phyloP scores from a whole-genome alignment of 2,797 vertebrate species.

The Limosa lapponica region DNA sequence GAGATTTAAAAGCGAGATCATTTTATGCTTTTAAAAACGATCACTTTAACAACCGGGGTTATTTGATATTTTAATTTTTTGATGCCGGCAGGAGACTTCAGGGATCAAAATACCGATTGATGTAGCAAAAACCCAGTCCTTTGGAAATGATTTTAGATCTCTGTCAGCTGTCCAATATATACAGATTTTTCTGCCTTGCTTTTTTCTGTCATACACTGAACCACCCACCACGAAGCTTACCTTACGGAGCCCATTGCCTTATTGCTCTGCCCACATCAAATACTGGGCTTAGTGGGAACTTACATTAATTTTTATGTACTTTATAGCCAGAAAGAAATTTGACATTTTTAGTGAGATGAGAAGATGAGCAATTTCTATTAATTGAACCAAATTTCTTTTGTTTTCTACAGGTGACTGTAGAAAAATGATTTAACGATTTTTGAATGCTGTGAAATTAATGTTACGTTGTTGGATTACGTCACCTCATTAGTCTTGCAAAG shows the following conservation, averaged over 20 bases:
- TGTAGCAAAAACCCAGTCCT: background rate
- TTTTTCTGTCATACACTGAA: background rate
- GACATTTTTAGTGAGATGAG: background rate
- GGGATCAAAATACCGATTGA: background rate
- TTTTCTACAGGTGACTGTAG: background rate
- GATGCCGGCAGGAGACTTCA: background rate
- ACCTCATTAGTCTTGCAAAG: background rate
- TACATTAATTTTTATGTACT: background rate
- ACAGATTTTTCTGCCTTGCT: background rate
- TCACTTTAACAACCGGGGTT: background rate
- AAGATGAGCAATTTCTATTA: background rate
- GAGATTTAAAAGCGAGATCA: background rate
- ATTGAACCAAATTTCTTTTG: background rate
- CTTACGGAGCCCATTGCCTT: accelerated
- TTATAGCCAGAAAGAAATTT: background rate
- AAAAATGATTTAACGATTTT: background rate
- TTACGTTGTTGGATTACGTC: accelerated
- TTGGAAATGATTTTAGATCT: background rate
- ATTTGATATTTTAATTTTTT: constrained; percentile 3
- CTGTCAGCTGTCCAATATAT: background rate
- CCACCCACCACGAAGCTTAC: background rate
- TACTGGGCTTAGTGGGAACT: background rate
- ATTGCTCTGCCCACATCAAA: background rate
- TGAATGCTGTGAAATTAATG: background rate
- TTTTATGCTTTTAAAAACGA: background rate